Percentiles rank a stretch among this genome's conserved stretches.
Evolutionary conservation across 2,797 vertebrate genomes (phyloP).

Genomic region (Xenops minutus): DNA sequence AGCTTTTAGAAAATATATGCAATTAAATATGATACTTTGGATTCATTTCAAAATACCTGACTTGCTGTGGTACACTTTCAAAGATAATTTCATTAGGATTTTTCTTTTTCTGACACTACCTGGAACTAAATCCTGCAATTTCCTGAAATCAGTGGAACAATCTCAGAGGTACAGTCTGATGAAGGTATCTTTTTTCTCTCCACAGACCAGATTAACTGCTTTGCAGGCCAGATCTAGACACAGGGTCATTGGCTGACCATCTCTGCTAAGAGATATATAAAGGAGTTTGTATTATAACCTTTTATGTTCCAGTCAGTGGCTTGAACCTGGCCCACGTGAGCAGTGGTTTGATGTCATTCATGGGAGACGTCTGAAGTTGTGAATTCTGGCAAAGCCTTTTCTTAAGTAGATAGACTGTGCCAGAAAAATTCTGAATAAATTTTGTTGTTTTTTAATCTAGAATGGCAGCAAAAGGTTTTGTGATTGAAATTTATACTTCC

Average conservation of each 20-base stretch:
- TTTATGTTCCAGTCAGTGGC: neutral
- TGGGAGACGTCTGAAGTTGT: neutral
- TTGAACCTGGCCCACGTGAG: neutral
- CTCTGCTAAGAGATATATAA: neutral
- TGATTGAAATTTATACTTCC: neutral
- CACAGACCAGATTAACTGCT: neutral
- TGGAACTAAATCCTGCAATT: neutral
- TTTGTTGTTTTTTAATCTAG: neutral
- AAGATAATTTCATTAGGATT: conserved; percentile 3
- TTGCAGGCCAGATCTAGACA: neutral
- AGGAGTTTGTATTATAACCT: neutral
- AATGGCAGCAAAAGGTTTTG: neutral
- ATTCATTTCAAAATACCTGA: neutral
- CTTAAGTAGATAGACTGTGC: neutral
- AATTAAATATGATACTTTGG: neutral
- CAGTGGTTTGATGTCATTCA: neutral
- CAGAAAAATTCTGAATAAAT: neutral
- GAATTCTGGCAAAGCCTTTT: neutral
- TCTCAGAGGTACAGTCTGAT: neutral
- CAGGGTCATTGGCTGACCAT: neutral
- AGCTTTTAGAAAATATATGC: neutral
- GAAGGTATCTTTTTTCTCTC: neutral
- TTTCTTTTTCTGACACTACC: neutral
- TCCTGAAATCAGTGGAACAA: neutral
- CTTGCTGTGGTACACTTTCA: neutral